These are phyloP conservation scores for Phalanger gymnotis DNA, from an alignment of 2,797 vertebrate species.

Conservation along the genomic window DNA sequence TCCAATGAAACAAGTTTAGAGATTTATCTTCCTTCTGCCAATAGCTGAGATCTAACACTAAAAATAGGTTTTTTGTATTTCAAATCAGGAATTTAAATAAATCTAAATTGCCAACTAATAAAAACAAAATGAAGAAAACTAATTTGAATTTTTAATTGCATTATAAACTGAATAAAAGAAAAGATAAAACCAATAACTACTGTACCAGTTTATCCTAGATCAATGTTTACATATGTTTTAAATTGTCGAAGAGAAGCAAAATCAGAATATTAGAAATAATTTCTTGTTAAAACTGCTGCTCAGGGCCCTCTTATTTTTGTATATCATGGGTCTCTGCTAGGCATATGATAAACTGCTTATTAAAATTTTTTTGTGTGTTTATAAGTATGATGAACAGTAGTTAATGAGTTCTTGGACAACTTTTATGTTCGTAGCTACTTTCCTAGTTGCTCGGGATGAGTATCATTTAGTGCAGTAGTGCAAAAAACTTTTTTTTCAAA, in stretches of 20 bases:
- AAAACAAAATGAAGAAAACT: not conserved
- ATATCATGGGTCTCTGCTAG: not conserved
- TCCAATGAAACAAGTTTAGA: not conserved
- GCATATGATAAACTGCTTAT: not conserved
- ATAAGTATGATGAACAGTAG: not conserved
- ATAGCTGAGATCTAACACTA: not conserved
- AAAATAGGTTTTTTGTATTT: not conserved
- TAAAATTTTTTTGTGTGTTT: not conserved
- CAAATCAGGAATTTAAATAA: not conserved
- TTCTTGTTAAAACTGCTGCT: not conserved
- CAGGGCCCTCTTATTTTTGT: not conserved
- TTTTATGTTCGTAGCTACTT: not conserved
- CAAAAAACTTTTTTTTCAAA: not conserved
- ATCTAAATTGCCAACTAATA: not conserved
- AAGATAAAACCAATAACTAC: not conserved
- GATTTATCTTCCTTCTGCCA: slow-evolving; percentile 21
- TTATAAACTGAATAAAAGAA: not conserved
- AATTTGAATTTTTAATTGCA: not conserved
- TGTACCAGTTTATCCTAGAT: not conserved
- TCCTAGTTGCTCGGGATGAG: not conserved
- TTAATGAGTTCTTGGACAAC: not conserved
- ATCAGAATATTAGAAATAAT: not conserved
- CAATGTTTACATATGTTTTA: not conserved
- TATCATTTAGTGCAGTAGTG: not conserved
- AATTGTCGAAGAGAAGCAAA: not conserved